phyloP scores from a whole-genome alignment of 2,888 invertebrate species.

The Zelleria hepariella region DNA sequence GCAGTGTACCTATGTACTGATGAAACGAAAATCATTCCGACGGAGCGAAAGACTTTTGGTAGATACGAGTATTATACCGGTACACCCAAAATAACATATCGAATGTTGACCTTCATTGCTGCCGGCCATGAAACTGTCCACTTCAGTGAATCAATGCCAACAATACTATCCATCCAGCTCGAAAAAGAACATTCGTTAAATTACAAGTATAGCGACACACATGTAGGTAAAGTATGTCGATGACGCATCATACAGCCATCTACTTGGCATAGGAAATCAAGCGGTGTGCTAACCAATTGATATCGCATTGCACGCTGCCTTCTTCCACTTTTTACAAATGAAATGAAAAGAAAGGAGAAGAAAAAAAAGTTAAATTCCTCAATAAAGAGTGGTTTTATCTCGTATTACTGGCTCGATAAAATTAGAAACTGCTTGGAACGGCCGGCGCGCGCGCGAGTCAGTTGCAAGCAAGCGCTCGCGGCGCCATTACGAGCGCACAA shows the following conservation, averaged over 20 bases:
- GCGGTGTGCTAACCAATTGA: not conserved
- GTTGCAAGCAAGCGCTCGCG: conserved; percentile 32
- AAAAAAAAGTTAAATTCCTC: conserved; percentile 43
- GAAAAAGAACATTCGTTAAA: conserved; percentile 2
- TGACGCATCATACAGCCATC: not conserved
- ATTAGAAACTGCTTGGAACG: conserved; percentile 44
- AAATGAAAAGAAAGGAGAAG: conserved; percentile 23
- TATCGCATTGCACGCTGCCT: not conserved
- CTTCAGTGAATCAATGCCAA: conserved; percentile 3
- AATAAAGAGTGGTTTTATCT: conserved; percentile 67
- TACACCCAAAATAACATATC: not conserved
- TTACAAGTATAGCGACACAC: not conserved
- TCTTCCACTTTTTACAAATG: conserved; percentile 13
- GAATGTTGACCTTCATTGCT: conserved; percentile 1
- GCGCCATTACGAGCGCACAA: conserved; percentile 21
- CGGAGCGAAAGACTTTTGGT: not conserved
- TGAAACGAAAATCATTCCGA: not conserved
- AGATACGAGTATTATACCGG: not conserved
- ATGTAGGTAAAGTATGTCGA: not conserved
- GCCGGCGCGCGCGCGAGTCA: conserved; percentile 13
- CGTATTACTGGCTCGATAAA: conserved; percentile 67
- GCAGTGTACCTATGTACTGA: too few species aligned
- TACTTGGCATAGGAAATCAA: conserved; percentile 1
- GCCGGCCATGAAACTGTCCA: conserved; percentile 3
- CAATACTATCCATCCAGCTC: not conserved